These are phyloP conservation scores for Takifugu rubripes DNA, from an alignment of 2,797 vertebrate genomes.

Conservation along the genomic window DNA sequence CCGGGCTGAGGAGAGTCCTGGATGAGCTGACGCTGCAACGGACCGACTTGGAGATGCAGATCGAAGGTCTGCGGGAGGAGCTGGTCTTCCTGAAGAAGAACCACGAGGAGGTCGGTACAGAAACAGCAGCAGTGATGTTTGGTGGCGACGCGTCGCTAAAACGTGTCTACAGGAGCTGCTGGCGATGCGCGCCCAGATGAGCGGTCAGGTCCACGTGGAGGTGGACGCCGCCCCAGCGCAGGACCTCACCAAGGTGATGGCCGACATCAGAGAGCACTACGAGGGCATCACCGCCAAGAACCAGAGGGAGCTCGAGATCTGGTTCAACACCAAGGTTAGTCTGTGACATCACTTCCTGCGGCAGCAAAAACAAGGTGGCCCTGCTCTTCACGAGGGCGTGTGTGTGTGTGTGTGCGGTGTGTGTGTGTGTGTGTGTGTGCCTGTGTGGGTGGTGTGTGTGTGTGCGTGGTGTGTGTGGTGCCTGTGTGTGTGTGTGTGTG, in stretches of 20 bases:
- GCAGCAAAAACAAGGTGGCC: no score
- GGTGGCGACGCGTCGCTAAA: neutral
- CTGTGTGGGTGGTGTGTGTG: no score
- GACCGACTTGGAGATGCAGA: slow-evolving; percentile 83
- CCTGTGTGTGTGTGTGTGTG: no score
- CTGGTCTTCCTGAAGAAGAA: slow-evolving; percentile 84
- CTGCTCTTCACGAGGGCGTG: slow-evolving; percentile 46
- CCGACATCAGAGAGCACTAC: slow-evolving; percentile 82
- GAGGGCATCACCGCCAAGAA: slow-evolving; percentile 79
- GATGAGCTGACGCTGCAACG: slow-evolving; percentile 82
- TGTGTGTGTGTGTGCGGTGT: no score
- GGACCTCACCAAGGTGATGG: slow-evolving; percentile 78
- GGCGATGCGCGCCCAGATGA: slow-evolving; percentile 66
- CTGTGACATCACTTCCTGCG: slow-evolving; percentile 25
- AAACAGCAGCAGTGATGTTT: no score
- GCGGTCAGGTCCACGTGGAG: slow-evolving; percentile 84
- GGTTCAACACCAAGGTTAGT: slow-evolving; percentile 77
- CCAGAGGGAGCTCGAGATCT: slow-evolving; percentile 77
- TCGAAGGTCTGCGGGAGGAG: slow-evolving; percentile 83
- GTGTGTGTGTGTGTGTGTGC: no score
- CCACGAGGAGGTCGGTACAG: slow-evolving; percentile 80
- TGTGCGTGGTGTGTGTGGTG: slow-evolving; percentile 23
- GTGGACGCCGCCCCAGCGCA: slow-evolving; percentile 74
- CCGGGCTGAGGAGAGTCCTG: slow-evolving; percentile 79
- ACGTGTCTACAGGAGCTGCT: slow-evolving; percentile 72